Evolutionary conservation across 2,113 vertebrate species (phyloP), one percentile per base, ranked within the genome.

Genomic region (Callithrix jacchus): DNA sequence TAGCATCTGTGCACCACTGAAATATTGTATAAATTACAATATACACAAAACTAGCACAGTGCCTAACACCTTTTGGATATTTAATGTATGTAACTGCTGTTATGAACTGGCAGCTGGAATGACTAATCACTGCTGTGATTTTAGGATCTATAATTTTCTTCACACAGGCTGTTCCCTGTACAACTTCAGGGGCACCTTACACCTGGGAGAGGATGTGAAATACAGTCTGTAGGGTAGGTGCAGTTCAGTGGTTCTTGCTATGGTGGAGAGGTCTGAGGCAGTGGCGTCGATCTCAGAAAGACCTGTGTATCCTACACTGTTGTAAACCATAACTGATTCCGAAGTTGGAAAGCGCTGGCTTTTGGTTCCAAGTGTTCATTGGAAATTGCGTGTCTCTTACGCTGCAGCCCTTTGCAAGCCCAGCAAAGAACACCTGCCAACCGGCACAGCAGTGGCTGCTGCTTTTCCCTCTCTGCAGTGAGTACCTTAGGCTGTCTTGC

Each of bases 321-420:
- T 61, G 52, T 30, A 61, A 61, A 25, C 58, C 8, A 5, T 27
- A 47, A 47, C 21, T 56, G 56, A 45, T 40, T 64, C 80, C 70
- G 77, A 82, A 71, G 45, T 16, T 23, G 6, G 17, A 32, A 64
- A 20, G 13, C 32, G 6, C 20, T 9, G 20, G 76, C 11, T 11
- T 87, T 61, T 16, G 37, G 13, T 7, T 68, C 64, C 3, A 3
- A 13, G 7, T 6, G 30, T 52, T 45, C 10, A 8, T 77, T 12
- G 32, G n/a, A 49, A 23, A 11, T 17, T 40, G 2, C 5, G 1
- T 0, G 8, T 61, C 20, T n/a, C 6, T 0, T 25, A 23, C 10
- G 3, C 12, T 16, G 7, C 37, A 30, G 20, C 18, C 42, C 16
- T 2, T 17, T 25, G 21, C 16, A 0, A 5, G 27, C 76, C 20